Percentiles rank a stretch among this genome's conserved stretches.
Conservation (phyloP, 2,797 vertebrate genomes). For the Tragelaphus eurycerus region DNA sequence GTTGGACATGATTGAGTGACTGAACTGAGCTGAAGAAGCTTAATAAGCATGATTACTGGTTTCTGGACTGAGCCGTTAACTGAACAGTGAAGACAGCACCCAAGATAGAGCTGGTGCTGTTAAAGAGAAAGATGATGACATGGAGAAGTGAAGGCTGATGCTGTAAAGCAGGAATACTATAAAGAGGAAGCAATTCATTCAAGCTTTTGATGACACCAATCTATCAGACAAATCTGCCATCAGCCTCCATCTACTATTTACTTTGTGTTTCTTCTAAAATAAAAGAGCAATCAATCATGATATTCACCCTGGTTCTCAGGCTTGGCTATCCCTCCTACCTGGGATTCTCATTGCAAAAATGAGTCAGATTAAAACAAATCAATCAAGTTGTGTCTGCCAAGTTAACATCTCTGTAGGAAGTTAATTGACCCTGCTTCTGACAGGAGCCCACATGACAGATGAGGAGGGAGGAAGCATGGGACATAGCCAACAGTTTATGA, state of each 20-base stretch:
- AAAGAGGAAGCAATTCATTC: slow-evolving; percentile 23
- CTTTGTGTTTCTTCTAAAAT: slow-evolving; percentile 50
- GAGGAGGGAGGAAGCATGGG: slow-evolving; percentile 32
- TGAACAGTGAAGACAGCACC: background rate
- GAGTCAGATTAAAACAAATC: slow-evolving; percentile 62
- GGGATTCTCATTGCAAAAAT: slow-evolving; percentile 34
- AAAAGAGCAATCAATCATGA: slow-evolving; percentile 61
- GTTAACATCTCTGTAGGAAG: slow-evolving; percentile 68
- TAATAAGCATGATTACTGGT: background rate
- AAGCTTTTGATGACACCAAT: background rate
- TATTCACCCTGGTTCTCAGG: background rate
- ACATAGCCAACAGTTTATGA: background rate
- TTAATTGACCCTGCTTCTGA: slow-evolving; percentile 71
- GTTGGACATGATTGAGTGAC: background rate
- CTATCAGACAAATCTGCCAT: slow-evolving; percentile 46
- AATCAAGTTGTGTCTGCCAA: slow-evolving; percentile 69
- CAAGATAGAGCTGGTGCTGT: background rate
- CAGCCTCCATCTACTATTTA: slow-evolving; percentile 44
- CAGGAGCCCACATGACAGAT: slow-evolving; percentile 61
- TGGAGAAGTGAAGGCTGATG: background rate
- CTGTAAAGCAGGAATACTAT: background rate
- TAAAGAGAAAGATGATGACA: background rate
- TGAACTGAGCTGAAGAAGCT: background rate
- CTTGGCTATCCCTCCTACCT: slow-evolving; percentile 43
- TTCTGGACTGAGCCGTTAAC: background rate